These are phyloP conservation scores for Ptychoptera contaminata DNA, from an alignment of 2,888 invertebrate genomes.

Conservation along the genomic window DNA sequence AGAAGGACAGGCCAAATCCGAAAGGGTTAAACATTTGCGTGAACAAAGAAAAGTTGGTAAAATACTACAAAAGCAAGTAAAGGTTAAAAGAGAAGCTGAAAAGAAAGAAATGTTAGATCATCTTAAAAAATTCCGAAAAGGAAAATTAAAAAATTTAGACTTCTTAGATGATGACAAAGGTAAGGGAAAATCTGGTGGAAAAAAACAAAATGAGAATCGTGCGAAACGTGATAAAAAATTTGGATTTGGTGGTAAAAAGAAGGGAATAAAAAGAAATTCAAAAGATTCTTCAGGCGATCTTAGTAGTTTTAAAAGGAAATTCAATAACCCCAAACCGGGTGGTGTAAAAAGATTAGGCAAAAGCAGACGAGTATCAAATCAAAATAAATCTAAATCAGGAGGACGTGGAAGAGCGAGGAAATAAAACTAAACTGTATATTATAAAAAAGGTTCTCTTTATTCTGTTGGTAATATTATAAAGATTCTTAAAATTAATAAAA, in stretches of 20 bases:
- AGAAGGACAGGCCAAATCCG: conserved; percentile 67
- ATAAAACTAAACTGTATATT: too few relatives aligned
- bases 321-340: background rate
- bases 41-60: conserved; percentile 88
- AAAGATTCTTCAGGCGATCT: conserved; percentile 42
- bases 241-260: conserved; percentile 93
- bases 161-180: conserved; percentile 51
- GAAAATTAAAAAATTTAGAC: conserved; percentile 60
- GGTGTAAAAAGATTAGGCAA: conserved; percentile 21
- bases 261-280: conserved; percentile 74
- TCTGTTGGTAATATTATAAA: too few relatives aligned
- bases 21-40: conserved; percentile 77
- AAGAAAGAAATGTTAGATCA: conserved; percentile 85
- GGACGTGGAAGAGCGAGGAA: conserved; percentile 15
- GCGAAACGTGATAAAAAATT: conserved; percentile 69
- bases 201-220: conserved; percentile 35
- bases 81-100: conserved; percentile 71
- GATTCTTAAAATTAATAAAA: too few relatives aligned
- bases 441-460: too few relatives aligned
- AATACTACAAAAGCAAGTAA: conserved; percentile 69
- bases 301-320: background rate
- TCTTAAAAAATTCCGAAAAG: conserved; percentile 84
- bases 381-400: conserved; percentile 20
- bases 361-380: conserved; percentile 29
- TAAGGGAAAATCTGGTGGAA: conserved; percentile 3